Evolutionary conservation across 2,888 invertebrate genomes (phyloP).

Genomic region (Pyrochroa serraticornis): DNA sequence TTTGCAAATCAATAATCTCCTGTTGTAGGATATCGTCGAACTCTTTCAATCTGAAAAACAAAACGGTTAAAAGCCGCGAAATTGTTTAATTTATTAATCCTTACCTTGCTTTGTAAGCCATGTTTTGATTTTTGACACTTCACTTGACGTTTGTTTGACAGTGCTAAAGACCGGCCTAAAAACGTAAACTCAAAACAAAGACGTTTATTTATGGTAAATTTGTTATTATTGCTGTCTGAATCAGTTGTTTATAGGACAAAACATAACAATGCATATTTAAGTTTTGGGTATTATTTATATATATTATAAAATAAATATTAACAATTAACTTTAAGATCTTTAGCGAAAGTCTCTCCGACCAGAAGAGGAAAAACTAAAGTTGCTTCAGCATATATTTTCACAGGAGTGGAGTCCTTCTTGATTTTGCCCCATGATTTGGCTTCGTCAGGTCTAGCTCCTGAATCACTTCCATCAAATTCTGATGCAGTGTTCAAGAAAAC

Average conservation of each 20-base stretch:
- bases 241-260: too few relatives aligned
- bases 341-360: slow-evolving; percentile 96
- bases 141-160: slow-evolving; percentile 19
- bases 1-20: slow-evolving; percentile 73
- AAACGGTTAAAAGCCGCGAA: background rate
- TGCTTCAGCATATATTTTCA: slow-evolving; percentile 94
- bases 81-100: slow-evolving; percentile 21
- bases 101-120: slow-evolving; percentile 56
- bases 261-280: too few relatives aligned
- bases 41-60: slow-evolving; percentile 71
- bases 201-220: too few relatives aligned
- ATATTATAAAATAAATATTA: slow-evolving; percentile 4
- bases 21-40: slow-evolving; percentile 75
- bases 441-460: slow-evolving; percentile 97
- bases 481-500: slow-evolving; percentile 95
- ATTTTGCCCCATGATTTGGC: slow-evolving; percentile 99
- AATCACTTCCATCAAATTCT: slow-evolving; percentile 98
- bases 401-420: slow-evolving; percentile 81
- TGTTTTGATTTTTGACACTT: slow-evolving; percentile 33
- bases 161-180: slow-evolving; percentile 5
- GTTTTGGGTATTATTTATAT: background rate
- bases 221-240: too few relatives aligned
- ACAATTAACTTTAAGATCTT: slow-evolving; percentile 56
- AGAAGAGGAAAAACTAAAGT: slow-evolving; percentile 92
- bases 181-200: slow-evolving; percentile 1